Conservation (phyloP, 2,888 invertebrate species). For the Argynnis bischoffii region DNA sequence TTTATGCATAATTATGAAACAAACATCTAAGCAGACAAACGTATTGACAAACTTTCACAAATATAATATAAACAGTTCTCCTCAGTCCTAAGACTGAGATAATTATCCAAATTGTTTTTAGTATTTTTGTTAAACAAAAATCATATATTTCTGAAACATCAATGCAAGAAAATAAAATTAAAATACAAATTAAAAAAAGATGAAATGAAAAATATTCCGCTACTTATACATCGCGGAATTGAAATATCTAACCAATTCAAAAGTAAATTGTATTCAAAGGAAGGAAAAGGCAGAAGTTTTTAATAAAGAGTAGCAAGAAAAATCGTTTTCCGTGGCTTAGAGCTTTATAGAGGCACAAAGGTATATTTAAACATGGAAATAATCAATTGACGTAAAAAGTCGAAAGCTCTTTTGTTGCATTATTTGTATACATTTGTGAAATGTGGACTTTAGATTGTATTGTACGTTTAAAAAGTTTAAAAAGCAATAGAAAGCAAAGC, state of each 20-base stretch:
- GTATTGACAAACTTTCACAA: not conserved
- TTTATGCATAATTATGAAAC: not conserved
- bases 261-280: constrained; percentile 28
- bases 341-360: constrained; percentile 29
- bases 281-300: constrained; percentile 28
- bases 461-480: too few species aligned
- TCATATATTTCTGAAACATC: not conserved
- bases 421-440: not conserved
- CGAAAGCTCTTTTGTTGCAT: not conserved
- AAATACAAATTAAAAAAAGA: constrained; percentile 5
- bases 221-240: constrained; percentile 12
- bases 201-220: constrained; percentile 14
- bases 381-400: constrained; percentile 22
- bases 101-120: too few species aligned
- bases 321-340: constrained; percentile 37
- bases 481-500: too few species aligned
- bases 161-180: not conserved
- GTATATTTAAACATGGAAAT: constrained; percentile 30
- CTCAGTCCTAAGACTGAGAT: too few species aligned
- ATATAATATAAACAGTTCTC: not conserved
- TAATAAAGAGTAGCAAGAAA: constrained; percentile 34
- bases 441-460: too few species aligned
- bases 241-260: constrained; percentile 32
- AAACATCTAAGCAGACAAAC: not conserved
- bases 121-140: not conserved